Evolutionary conservation across 2,797 vertebrate genomes (phyloP), one percentile per base, ranked within the genome.

Genomic region (Eupleurogrammus muticus): DNA sequence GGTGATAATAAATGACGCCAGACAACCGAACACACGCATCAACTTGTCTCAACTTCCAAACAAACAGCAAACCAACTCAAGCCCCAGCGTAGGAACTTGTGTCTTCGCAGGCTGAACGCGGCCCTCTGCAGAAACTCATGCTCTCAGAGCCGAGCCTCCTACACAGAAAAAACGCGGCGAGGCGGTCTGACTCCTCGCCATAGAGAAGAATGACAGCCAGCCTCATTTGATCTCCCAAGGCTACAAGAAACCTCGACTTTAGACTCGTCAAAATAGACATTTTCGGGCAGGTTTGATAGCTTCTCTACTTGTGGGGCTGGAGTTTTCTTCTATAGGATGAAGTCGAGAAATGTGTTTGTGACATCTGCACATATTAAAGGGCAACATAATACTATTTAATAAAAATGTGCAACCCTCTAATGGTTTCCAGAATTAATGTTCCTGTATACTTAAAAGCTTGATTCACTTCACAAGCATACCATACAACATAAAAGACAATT

Each of bases 141-240:
- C 52, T 69, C 24, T 1, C 28, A 28, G 14, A 82, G 78, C 63
- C 63, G 74, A 83, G 67, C 57, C 80, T 82, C 79, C 83, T 40
- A 71, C 74, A 63, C 66, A 77, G 55, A 83, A 70, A 76, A 83
- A 70, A 76, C 58, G 69, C n/a, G 42, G 21, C 28, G 44, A 72
- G 74, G 53, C 61, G 19, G 59, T 20, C 24, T 56, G 64, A 83
- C 76, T 71, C 69, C 81, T 76, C 51, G 9, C 47, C 32, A n/a
- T n/a, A n/a, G 28, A 3, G 9, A 17, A 70, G 74, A 75, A 64
- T 77, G 75, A 76, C 77, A 73, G 77, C 66, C 51, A 61, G 64
- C 46, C 47, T 74, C 44, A 59, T 70, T 48, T 67, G 49, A 77
- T 77, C 74, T 77, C 77, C 75, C 74, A 46, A 58, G 75, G 77